These are phyloP conservation scores for Chiloscyllium punctatum DNA, from an alignment of 2,797 vertebrate species.

Conservation along the genomic window DNA sequence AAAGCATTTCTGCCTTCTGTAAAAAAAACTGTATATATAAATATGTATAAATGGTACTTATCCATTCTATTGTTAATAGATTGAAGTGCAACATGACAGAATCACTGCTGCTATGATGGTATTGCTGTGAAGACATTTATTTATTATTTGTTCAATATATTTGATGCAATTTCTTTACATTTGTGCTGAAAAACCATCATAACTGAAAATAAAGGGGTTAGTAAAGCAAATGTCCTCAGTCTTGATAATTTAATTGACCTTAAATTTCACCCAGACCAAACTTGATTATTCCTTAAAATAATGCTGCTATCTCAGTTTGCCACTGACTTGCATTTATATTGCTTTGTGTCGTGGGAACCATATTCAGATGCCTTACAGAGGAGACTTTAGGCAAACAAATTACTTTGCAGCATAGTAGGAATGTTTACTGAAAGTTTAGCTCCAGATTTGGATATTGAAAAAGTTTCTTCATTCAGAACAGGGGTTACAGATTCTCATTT, in stretches of 20 bases:
- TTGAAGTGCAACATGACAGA: not conserved
- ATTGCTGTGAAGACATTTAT: not conserved
- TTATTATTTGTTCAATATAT: conserved; percentile 33
- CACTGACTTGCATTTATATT: not conserved
- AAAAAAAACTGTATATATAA: not conserved
- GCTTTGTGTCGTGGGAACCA: not conserved
- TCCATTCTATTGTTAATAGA: not conserved
- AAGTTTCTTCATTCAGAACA: not conserved
- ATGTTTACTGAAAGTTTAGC: not conserved
- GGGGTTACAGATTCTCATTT: not conserved
- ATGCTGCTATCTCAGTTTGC: not conserved
- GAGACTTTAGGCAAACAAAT: not conserved
- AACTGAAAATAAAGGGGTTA: not conserved
- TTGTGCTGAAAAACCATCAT: conserved; percentile 10
- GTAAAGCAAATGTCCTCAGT: not conserved
- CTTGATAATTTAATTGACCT: not conserved
- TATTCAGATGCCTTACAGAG: not conserved
- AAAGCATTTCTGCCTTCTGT: conserved; percentile 8
- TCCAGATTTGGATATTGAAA: not conserved
- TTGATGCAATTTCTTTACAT: not conserved
- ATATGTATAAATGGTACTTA: not conserved
- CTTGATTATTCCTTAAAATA: not conserved
- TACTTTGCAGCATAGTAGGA: not conserved
- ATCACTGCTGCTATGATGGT: conserved; percentile 31
- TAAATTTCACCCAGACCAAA: not conserved